Percentiles rank a stretch among this genome's conserved stretches.
Conservation (phyloP, 2,113 vertebrate genomes). For the Struthidea cinerea region DNA sequence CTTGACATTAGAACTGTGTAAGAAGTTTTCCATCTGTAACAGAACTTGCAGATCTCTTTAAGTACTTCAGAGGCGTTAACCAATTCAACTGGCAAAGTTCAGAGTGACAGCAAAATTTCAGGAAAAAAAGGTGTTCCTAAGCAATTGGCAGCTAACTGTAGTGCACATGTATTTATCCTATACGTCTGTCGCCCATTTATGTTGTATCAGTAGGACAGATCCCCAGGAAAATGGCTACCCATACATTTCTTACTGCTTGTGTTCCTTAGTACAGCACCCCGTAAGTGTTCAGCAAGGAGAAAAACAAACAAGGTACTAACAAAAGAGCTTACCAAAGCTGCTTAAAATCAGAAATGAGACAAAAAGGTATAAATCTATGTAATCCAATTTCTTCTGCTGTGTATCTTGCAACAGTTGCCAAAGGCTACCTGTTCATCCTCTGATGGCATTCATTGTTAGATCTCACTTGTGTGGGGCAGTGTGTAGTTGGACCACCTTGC, state of each 20-base stretch:
- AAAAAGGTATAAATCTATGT: not conserved
- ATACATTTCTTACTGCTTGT: not conserved
- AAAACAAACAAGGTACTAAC: not conserved
- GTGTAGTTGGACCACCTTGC: not conserved
- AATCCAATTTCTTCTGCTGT: not conserved
- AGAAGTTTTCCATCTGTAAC: not conserved
- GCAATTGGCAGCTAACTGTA: not conserved
- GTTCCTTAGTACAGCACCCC: not conserved
- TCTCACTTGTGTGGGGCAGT: not conserved
- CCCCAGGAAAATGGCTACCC: not conserved
- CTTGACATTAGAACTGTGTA: not conserved
- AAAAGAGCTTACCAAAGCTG: not conserved
- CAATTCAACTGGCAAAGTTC: not conserved
- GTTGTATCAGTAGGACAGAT: not conserved
- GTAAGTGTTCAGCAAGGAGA: not conserved
- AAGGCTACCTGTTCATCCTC: not conserved
- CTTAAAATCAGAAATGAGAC: not conserved
- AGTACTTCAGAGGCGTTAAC: not conserved
- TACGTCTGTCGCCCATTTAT: not conserved
- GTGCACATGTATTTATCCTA: not conserved
- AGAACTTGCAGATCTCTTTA: not conserved
- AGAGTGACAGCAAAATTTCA: not conserved
- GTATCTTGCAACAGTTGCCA: not conserved
- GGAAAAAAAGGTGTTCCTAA: not conserved
- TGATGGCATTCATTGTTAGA: accelerated